Percentiles rank a stretch among this genome's conserved stretches.
phyloP scores from a whole-genome alignment of 2,113 vertebrate species.

The Perccottus glenii region DNA sequence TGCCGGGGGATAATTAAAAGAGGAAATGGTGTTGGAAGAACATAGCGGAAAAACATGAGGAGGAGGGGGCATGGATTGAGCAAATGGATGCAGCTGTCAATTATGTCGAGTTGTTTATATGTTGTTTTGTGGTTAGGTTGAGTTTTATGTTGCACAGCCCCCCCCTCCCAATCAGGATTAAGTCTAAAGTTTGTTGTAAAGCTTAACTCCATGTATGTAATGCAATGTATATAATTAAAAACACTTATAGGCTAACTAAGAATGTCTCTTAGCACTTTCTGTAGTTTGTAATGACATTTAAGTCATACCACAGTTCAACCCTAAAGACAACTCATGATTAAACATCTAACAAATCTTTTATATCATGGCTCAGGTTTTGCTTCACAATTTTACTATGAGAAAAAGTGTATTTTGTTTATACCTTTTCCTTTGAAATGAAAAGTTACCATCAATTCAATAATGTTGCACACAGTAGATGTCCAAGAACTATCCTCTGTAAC shows the following conservation, averaged over 20 bases:
- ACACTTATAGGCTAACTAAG: slow-evolving; percentile 51
- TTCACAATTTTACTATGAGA: too few relatives aligned
- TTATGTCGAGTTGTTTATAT: slow-evolving; percentile 73
- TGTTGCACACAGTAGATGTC: too few relatives aligned
- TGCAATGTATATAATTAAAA: slow-evolving; percentile 35
- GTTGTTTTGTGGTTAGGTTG: slow-evolving; percentile 47
- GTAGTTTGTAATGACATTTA: slow-evolving; percentile 22
- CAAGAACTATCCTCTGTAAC: too few relatives aligned
- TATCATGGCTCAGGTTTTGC: too few relatives aligned
- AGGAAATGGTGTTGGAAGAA: slow-evolving; percentile 79
- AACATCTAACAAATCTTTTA: not conserved
- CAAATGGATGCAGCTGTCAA: slow-evolving; percentile 80
- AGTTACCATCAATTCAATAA: too few relatives aligned
- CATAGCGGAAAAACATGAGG: slow-evolving; percentile 64
- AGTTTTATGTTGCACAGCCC: slow-evolving; percentile 46
- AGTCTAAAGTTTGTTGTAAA: slow-evolving; percentile 68
- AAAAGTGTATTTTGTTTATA: too few relatives aligned
- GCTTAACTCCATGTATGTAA: slow-evolving; percentile 40
- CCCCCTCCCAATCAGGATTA: slow-evolving; percentile 53
- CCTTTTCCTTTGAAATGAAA: too few relatives aligned
- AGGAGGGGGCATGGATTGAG: slow-evolving; percentile 60
- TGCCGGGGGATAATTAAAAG: slow-evolving; percentile 83
- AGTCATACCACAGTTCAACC: slow-evolving; percentile 7
- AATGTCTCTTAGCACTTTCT: slow-evolving; percentile 35
- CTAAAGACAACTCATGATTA: not conserved